Percentiles rank a stretch among this genome's conserved stretches.
Conservation (phyloP, 1,140 invertebrate species). For the Cecropterus lyciades region DNA sequence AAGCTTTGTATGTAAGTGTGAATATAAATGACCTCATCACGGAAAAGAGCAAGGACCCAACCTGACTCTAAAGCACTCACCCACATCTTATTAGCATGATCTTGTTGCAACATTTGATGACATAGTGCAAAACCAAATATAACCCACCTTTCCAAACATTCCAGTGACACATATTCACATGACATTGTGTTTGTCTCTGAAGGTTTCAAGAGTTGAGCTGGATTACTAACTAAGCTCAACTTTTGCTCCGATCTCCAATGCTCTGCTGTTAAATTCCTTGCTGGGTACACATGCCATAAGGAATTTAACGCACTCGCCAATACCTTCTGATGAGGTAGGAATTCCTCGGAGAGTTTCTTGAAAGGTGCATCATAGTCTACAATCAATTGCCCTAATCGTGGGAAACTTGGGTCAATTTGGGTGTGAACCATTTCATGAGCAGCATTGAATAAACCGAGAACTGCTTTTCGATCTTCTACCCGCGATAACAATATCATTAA, state of each 20-base stretch:
- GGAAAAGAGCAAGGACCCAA: constrained; percentile 97
- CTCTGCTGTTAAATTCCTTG: constrained; percentile 96
- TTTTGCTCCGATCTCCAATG: constrained; percentile 97
- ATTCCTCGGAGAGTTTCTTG: constrained; percentile 98
- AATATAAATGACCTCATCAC: constrained; percentile 98
- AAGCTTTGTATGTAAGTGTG: constrained; percentile 97
- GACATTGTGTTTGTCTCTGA: constrained; percentile 97
- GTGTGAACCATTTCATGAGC: constrained; percentile 98
- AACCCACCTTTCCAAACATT: constrained; percentile 98
- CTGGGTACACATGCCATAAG: constrained; percentile 93
- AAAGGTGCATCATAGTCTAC: constrained; percentile 98
- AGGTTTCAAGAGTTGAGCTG: constrained; percentile 96
- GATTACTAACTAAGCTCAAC: constrained; percentile 96
- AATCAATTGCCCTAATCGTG: constrained; percentile 97
- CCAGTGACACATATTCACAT: constrained; percentile 98
- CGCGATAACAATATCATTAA: constrained; percentile 98
- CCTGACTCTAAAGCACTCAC: constrained; percentile 95
- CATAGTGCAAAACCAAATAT: constrained; percentile 97
- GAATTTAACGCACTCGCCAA: constrained; percentile 94
- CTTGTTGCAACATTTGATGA: constrained; percentile 92
- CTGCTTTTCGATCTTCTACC: constrained; percentile 98
- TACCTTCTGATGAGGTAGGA: constrained; percentile 96
- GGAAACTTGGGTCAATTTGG: constrained; percentile 96
- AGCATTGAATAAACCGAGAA: constrained; percentile 98
- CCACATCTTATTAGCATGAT: constrained; percentile 95